Base-by-base conservation (phyloP, 2,888 invertebrate genomes). In the Cybosia mesomella region DNA sequence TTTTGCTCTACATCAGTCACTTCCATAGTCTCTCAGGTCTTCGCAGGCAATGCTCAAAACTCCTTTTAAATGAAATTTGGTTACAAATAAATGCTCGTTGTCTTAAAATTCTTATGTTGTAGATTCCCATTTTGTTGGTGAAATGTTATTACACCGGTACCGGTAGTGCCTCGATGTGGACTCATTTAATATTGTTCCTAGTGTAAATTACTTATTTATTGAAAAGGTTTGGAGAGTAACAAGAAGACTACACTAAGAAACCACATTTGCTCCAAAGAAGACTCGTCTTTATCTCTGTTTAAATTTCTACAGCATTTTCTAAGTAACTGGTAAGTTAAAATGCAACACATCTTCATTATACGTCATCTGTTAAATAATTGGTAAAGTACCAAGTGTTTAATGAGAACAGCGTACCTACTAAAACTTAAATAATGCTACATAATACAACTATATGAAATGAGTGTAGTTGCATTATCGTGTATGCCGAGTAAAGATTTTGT, bases 301-400 rank as follows among this genome's bases (percentile, higher is more conserved):
- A 72, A 76, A 74, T 75, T 71, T 70, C 77, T 71, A 72, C 81
- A 60, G 68, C 66, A 75, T 80, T 74, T 63, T 72, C 66, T 70
- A 69, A 70, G 72, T 85, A 59, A 66, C 74, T 63, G 85, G 85
- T 85, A 85, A 85, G 85, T 85, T 83, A 60, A 67, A 71, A 64
- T 69, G 71, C 66, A 79, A 70, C 63, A 70, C 60, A 66, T 67
- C 67, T 58, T 65, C 66, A 67, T 70, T 62, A 55, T 60, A 55
- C 58, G 28, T 61, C 32, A 36, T 28, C 32, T 61, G 43, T 54
- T 66, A 60, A 39, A 65, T 57, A 64, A 49, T 13, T 66, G 55
- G 55, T 22, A 61, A 62, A 32, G 22, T 15, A 21, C 57, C 55
- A 67, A 34, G 5, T 57, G 18, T 62, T 49, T 65, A 28, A 39